Conservation (phyloP, 1,140 invertebrate species). For the Trypoxylus dichotomus region DNA sequence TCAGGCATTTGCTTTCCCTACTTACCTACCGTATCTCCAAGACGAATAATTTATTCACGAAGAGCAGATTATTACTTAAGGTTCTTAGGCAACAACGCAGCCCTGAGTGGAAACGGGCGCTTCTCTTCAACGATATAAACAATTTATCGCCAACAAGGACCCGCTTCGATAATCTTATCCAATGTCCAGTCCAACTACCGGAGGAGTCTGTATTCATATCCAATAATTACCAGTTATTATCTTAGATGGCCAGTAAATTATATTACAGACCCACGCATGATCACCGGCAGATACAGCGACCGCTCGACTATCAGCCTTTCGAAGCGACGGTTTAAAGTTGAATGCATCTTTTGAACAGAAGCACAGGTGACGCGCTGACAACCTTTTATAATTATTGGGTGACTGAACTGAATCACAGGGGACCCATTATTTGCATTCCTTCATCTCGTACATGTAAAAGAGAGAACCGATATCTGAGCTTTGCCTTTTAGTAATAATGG, state of each 20-base stretch:
- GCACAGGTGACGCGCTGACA: conserved; percentile 33
- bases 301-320: conserved; percentile 16
- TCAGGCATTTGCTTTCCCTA: background rate
- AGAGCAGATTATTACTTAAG: conserved; percentile 20
- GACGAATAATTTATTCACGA: conserved; percentile 14
- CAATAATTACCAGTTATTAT: conserved; percentile 30
- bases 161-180: conserved; percentile 25
- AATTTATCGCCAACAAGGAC: conserved; percentile 26
- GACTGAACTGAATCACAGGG: conserved; percentile 25
- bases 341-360: conserved; percentile 12
- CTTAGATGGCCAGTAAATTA: conserved; percentile 31
- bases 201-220: conserved; percentile 28
- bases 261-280: conserved; percentile 28
- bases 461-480: conserved; percentile 6
- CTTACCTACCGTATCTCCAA: background rate
- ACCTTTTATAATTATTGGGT: conserved; percentile 31
- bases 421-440: conserved; percentile 29
- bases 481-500: conserved; percentile 14
- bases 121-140: conserved; percentile 25
- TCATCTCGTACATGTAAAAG: conserved; percentile 1
- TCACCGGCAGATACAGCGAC: conserved; percentile 11
- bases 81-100: conserved; percentile 1
- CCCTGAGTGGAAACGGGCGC: background rate
- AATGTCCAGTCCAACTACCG: conserved; percentile 27
- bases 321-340: conserved; percentile 9